Evolutionary conservation across 2,888 invertebrate genomes (phyloP), one percentile per base, ranked within the genome.

Genomic region (Synergus laeviventris): DNA sequence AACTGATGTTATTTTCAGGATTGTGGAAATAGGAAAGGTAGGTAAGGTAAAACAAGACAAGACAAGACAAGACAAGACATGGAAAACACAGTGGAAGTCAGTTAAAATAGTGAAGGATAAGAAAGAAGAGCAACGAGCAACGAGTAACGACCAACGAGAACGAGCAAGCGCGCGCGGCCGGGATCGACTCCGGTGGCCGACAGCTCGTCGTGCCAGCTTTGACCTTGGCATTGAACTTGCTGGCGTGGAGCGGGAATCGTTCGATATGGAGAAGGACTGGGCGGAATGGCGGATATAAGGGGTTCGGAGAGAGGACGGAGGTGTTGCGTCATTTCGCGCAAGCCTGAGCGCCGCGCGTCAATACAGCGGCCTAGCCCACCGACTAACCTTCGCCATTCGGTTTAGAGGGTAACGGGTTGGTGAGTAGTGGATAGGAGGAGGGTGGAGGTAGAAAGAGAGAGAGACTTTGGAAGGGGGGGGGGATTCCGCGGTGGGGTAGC

Each of bases 211-310:
- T 84, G 86, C 84, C 87, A 85, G 86, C 87, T 87, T 84, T 90
- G 90, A 90, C 90, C 90, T 90, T 90, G 90, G 89, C 90, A 90
- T 90, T 90, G 90, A 90, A 90, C 90, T 90, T 90, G 89, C 78
- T 83, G 85, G 79, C 78, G 83, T 79, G 81, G 82, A 81, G 81
- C 80, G 80, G 79, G 81, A 80, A 81, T 21, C 38, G 56, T 49
- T 18, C 78, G 80, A 61, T 76, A 66, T 78, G 75, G 75, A 81
- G 80, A 62, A 62, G 31, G 76, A 74, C 36, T 39, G 56, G 36
- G 21, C 60, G 42, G 66, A 45, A 36, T 49, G 36, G 21, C 60
- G 42, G 66, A 45, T 54, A 54, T 18, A 56, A 31, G 59, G 75
- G 56, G 73, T 24, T 70, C 59, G 73, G 78, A 76, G 56, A 66